Evolutionary conservation across 1,140 invertebrate genomes (phyloP).

Genomic region (Philopotamus ludificatus): DNA sequence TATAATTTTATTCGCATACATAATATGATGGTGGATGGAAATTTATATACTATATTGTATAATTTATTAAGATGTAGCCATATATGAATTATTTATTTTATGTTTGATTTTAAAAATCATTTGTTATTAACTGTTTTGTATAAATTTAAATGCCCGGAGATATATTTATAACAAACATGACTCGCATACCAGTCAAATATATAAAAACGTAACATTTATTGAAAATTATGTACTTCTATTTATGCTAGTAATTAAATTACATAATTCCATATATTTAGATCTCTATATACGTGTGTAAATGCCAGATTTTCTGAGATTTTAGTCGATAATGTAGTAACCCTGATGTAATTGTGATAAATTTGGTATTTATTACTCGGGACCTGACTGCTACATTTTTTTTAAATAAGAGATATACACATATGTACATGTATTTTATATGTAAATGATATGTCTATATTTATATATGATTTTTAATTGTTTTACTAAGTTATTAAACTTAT

Average conservation of each 20-base stretch:
- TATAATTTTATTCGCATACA: too few relatives aligned
- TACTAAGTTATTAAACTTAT: constrained; percentile 3
- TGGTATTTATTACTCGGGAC: not conserved
- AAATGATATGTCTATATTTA: not conserved
- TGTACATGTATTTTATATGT: not conserved
- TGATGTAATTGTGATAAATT: not conserved
- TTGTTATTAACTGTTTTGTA: too few relatives aligned
- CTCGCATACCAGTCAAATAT: not conserved
- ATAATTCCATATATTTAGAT: not conserved
- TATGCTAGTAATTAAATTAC: not conserved
- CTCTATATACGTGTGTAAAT: not conserved
- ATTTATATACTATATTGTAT: too few relatives aligned
- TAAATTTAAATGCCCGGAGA: too few relatives aligned
- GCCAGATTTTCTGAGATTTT: not conserved
- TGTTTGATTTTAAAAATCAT: too few relatives aligned
- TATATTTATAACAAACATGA: too few relatives aligned
- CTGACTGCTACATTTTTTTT: not conserved
- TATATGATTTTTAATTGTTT: not conserved
- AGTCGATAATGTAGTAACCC: not conserved
- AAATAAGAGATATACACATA: not conserved
- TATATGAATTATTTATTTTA: not conserved
- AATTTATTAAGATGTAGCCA: too few relatives aligned
- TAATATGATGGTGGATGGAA: too few relatives aligned
- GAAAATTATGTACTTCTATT: not conserved
- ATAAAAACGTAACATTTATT: not conserved